phyloP scores from a whole-genome alignment of 2,113 vertebrate genomes.

The Oreochromis tanganicae region DNA sequence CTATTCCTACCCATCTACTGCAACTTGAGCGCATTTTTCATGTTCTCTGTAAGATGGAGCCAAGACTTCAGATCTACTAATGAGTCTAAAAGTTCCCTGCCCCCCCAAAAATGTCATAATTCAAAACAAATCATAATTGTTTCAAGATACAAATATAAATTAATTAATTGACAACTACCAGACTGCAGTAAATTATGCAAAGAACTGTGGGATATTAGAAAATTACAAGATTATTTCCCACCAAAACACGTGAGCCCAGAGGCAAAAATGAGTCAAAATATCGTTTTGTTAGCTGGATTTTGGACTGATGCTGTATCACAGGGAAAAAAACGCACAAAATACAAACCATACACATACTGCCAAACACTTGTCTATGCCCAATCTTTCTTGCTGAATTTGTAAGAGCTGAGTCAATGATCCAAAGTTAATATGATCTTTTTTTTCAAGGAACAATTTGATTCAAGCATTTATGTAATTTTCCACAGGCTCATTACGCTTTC shows the following conservation, averaged over 20 bases:
- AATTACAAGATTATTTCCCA: background rate
- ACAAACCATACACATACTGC: background rate
- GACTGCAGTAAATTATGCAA: background rate
- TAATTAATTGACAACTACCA: background rate
- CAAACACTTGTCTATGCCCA: background rate
- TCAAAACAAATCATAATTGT: background rate
- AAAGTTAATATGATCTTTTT: background rate
- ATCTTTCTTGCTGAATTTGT: background rate
- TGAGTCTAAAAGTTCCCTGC: background rate
- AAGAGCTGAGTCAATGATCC: background rate
- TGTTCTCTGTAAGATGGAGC: background rate
- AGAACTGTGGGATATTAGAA: background rate
- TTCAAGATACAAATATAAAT: background rate
- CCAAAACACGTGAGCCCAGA: background rate
- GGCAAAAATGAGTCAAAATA: background rate
- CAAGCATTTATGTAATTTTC: background rate
- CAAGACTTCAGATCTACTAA: background rate
- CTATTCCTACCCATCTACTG: background rate
- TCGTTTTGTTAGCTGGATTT: background rate
- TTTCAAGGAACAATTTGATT: background rate
- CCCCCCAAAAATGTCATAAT: background rate
- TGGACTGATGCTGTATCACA: background rate
- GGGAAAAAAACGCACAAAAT: rapidly evolving
- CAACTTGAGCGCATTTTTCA: background rate
- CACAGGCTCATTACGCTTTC: background rate